These are phyloP conservation scores for Drosophila ambigua DNA, from an alignment of 1,140 invertebrate species.

Conservation along the genomic window DNA sequence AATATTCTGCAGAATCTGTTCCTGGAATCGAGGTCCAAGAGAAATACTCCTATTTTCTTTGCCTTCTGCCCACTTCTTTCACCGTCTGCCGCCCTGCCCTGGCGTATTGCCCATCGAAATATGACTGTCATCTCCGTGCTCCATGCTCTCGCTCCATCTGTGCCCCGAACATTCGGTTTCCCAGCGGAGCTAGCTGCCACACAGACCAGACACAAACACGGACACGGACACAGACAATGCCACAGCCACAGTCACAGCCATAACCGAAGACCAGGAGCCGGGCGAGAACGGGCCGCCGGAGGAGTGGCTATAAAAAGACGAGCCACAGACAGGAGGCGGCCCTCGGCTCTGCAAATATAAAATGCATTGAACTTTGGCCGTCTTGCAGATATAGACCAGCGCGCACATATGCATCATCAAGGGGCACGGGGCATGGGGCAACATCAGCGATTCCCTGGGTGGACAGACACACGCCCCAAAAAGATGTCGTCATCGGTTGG, in stretches of 20 bases:
- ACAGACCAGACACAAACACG: slow-evolving; percentile 20
- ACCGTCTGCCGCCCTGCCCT: too few species aligned
- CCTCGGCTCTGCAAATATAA: slow-evolving; percentile 19
- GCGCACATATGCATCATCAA: slow-evolving; percentile 17
- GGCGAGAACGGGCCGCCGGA: slow-evolving; percentile 36
- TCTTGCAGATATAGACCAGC: slow-evolving; percentile 46
- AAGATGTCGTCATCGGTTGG: slow-evolving; percentile 72
- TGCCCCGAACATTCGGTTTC: not conserved
- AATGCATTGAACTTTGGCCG: slow-evolving; percentile 77
- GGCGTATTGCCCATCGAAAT: not conserved
- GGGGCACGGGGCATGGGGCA: slow-evolving; percentile 6
- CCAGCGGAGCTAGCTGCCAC: slow-evolving; percentile 29
- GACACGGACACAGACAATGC: too few species aligned
- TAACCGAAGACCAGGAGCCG: slow-evolving; percentile 18
- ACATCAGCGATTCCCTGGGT: too few species aligned
- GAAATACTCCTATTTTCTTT: too few species aligned
- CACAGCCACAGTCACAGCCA: not conserved
- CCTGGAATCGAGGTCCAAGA: too few species aligned
- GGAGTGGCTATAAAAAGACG: slow-evolving; percentile 70
- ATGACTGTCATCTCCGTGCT: slow-evolving; percentile 4
- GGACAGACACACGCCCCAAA: slow-evolving; percentile 62
- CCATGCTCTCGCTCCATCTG: not conserved
- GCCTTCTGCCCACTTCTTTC: too few species aligned
- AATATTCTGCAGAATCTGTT: too few species aligned
- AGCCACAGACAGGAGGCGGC: slow-evolving; percentile 49